Evolutionary conservation across 2,888 invertebrate species (phyloP).

Genomic region (Lepeophtheirus nordmannii): DNA sequence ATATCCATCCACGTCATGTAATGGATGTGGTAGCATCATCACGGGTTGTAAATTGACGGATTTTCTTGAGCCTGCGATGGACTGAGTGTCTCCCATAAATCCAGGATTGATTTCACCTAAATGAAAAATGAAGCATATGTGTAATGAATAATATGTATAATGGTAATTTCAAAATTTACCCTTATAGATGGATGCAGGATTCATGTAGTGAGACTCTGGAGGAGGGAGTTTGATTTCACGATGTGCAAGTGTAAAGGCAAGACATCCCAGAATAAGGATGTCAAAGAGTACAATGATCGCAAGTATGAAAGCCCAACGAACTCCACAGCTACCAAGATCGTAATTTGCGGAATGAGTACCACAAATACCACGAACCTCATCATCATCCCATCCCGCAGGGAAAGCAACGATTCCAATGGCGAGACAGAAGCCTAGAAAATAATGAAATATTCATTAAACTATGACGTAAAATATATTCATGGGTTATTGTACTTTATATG

Average conservation of each 20-base stretch:
- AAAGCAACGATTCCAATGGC: slow-evolving; percentile 71
- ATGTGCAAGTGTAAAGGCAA: slow-evolving; percentile 83
- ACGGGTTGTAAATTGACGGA: slow-evolving; percentile 74
- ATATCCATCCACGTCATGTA: slow-evolving; percentile 37
- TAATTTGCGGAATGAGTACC: slow-evolving; percentile 56
- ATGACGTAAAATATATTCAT: neutral
- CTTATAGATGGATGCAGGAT: slow-evolving; percentile 50
- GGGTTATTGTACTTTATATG: neutral
- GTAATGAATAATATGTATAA: neutral
- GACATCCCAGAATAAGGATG: slow-evolving; percentile 63
- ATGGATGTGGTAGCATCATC: slow-evolving; percentile 55
- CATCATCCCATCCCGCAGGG: slow-evolving; percentile 79
- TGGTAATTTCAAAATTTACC: slow-evolving; percentile 34
- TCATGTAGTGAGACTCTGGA: slow-evolving; percentile 53
- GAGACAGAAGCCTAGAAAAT: slow-evolving; percentile 60
- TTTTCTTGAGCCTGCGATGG: slow-evolving; percentile 66
- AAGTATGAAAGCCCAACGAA: slow-evolving; percentile 83
- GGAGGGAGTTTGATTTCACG: slow-evolving; percentile 62
- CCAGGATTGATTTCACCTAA: slow-evolving; percentile 75
- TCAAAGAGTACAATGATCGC: slow-evolving; percentile 68
- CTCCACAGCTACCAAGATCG: slow-evolving; percentile 60
- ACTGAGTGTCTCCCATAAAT: slow-evolving; percentile 68
- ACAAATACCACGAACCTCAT: slow-evolving; percentile 65
- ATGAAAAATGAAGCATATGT: too few relatives aligned
- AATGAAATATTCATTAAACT: slow-evolving; percentile 26